Evolutionary conservation across 2,797 vertebrate genomes (phyloP).

Genomic region (Fistularia tabacaria): DNA sequence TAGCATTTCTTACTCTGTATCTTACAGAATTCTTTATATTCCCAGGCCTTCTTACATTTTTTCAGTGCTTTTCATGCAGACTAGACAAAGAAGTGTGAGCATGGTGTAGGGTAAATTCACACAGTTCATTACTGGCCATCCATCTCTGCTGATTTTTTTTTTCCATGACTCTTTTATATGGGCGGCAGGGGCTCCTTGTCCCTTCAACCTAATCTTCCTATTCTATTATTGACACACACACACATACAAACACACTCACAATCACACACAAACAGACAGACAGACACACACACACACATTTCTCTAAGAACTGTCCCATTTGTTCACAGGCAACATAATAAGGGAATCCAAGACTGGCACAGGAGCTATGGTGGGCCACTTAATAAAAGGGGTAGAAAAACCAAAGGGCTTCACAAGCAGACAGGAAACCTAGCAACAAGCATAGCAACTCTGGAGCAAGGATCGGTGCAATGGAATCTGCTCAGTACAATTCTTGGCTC

Average conservation of each 20-base stretch:
- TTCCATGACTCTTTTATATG: conserved; percentile 40
- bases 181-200: conserved; percentile 42
- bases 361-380: conserved; percentile 37
- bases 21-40: conserved; percentile 26
- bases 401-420: conserved; percentile 35
- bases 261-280: neutral
- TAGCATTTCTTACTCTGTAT: conserved; percentile 17
- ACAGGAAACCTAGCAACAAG: conserved; percentile 59
- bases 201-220: conserved; percentile 50
- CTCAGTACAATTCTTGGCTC: conserved; percentile 47
- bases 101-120: conserved; percentile 44
- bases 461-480: conserved; percentile 54
- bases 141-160: conserved; percentile 54
- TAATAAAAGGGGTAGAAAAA: conserved; percentile 39
- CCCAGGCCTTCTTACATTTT: conserved; percentile 23
- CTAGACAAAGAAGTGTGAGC: conserved; percentile 30
- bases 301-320: conserved; percentile 43
- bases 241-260: conserved; percentile 19
- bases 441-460: conserved; percentile 50
- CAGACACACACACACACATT: conserved; percentile 11
- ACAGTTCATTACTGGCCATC: conserved; percentile 53
- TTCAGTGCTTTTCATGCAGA: conserved; percentile 46
- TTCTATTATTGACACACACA: conserved; percentile 37
- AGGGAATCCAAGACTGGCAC: conserved; percentile 36
- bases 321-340: conserved; percentile 41